These are phyloP conservation scores for Drosophila navojoa DNA, from an alignment of 1,140 invertebrate species.

Conservation along the genomic window DNA sequence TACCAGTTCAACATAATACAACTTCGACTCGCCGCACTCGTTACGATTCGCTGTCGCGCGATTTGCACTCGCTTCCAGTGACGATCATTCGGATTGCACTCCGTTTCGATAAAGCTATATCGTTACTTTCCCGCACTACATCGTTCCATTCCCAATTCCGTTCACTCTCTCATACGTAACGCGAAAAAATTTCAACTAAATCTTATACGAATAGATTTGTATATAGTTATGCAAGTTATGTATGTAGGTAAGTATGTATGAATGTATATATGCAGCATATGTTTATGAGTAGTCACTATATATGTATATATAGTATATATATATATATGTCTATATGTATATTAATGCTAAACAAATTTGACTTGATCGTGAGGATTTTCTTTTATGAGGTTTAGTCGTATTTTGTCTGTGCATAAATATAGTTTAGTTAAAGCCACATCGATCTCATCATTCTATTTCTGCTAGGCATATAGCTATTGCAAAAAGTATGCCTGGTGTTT, in stretches of 20 bases:
- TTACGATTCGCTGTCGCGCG: not conserved
- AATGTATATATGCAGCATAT: constrained; percentile 16
- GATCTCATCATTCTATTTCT: constrained; percentile 36
- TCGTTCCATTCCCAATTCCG: not conserved
- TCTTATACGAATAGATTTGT: constrained; percentile 44
- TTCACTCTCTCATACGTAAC: constrained; percentile 56
- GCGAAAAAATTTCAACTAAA: constrained; percentile 77
- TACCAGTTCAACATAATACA: not conserved
- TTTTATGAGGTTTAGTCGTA: constrained; percentile 41
- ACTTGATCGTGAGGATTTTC: constrained; percentile 47
- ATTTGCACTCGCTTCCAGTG: constrained; percentile 6
- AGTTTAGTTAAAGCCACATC: constrained; percentile 81
- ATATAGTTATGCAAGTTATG: constrained; percentile 30
- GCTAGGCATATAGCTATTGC: constrained; percentile 37
- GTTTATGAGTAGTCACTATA: constrained; percentile 33
- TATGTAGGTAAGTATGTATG: constrained; percentile 24
- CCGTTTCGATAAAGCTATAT: constrained; percentile 70
- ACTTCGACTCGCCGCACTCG: not conserved
- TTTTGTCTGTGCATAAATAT: constrained; percentile 37
- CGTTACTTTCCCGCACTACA: constrained; percentile 1
- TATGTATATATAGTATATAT: constrained; percentile 3
- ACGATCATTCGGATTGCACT: constrained; percentile 19
- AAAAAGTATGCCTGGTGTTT: constrained; percentile 51
- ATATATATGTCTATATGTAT: constrained; percentile 2
- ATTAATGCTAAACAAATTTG: constrained; percentile 70